These are phyloP conservation scores for Tachystola acroxantha DNA, from an alignment of 2,888 invertebrate genomes.

Conservation along the genomic window DNA sequence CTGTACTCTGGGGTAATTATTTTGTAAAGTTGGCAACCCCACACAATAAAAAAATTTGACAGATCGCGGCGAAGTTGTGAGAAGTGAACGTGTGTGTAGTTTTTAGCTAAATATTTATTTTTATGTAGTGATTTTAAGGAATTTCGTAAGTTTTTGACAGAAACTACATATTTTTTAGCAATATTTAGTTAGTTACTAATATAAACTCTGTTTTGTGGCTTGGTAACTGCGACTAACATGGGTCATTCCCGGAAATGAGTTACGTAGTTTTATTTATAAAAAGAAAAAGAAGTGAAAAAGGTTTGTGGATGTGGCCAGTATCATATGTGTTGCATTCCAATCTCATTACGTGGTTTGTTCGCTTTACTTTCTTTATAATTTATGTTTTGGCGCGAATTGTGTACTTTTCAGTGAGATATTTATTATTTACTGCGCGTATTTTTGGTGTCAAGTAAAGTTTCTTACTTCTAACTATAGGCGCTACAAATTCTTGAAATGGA, in stretches of 20 bases:
- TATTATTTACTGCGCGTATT: conserved; percentile 30
- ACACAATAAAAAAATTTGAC: conserved; percentile 46
- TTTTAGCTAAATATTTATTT: conserved; percentile 48
- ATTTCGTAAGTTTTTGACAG: conserved; percentile 62
- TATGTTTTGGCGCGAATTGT: conserved; percentile 44
- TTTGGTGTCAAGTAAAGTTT: conserved; percentile 18
- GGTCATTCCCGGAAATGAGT: conserved; percentile 53
- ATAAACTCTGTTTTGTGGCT: conserved; percentile 5
- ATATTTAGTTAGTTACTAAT: conserved; percentile 15
- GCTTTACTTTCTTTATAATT: conserved; percentile 30
- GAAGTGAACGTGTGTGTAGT: conserved; percentile 68
- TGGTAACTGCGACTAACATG: conserved; percentile 16
- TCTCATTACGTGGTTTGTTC: conserved; percentile 55
- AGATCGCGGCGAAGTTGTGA: conserved; percentile 62
- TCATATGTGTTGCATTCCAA: conserved; percentile 69
- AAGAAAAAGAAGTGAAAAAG: conserved; percentile 51
- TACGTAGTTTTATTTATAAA: conserved; percentile 49
- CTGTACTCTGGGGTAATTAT: conserved; percentile 21
- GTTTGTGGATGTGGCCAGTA: conserved; percentile 42
- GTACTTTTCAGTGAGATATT: conserved; percentile 20
- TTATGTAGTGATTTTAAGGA: conserved; percentile 59
- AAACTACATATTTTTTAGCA: conserved; percentile 34
- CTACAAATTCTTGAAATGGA: no score
- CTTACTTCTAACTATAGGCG: no score
- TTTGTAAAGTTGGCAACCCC: conserved; percentile 41